Evolutionary conservation across 2,797 vertebrate genomes (phyloP).

Genomic region (Tapera naevia): DNA sequence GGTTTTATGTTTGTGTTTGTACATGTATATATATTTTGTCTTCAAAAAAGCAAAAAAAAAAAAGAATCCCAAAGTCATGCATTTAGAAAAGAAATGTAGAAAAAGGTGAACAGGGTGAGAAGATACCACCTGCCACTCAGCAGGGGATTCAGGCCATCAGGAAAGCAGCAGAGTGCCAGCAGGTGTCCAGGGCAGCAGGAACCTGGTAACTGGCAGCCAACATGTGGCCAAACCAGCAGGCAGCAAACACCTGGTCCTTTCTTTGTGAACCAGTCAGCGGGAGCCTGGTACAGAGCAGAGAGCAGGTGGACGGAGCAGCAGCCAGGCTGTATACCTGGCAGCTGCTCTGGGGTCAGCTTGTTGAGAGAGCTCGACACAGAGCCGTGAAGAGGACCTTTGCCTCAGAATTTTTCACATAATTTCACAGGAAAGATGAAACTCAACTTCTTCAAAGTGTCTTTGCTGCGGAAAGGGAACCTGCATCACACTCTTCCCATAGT

Average conservation of each 20-base stretch:
- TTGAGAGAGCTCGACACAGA: rapidly evolving
- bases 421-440: not conserved
- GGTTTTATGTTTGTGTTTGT: not conserved
- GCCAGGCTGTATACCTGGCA: constrained; percentile 31
- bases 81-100: not conserved
- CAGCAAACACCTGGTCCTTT: constrained; percentile 25
- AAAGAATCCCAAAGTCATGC: not conserved
- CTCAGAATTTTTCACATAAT: not conserved
- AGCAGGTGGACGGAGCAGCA: constrained; percentile 19
- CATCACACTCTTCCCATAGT: not conserved
- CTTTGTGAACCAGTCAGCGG: not conserved
- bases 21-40: not conserved
- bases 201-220: not conserved
- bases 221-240: not conserved
- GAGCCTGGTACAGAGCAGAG: not conserved
- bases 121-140: not conserved
- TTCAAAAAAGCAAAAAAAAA: not conserved
- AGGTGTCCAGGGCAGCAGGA: not conserved
- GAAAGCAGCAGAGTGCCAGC: not conserved
- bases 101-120: not conserved
- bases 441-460: not conserved
- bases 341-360: not conserved
- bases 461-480: not conserved
- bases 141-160: not conserved
- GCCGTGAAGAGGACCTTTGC: not conserved